phyloP scores from a whole-genome alignment of 1,140 invertebrate species.

The Campoletis sonorensis region DNA sequence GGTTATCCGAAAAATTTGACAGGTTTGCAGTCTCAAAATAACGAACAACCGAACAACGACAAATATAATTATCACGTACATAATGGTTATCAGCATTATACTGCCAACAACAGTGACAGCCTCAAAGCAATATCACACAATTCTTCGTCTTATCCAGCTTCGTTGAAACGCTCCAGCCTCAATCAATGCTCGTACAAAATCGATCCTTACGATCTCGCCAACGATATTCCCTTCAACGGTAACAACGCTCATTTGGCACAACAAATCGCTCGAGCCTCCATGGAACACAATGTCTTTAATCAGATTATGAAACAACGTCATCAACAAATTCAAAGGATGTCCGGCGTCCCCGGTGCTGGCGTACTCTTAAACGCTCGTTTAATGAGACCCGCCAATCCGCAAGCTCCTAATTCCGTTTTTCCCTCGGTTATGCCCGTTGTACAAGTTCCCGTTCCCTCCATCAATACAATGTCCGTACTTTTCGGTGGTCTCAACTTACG shows the following conservation, averaged over 20 bases:
- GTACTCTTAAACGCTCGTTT: slow-evolving; percentile 69
- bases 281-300: slow-evolving; percentile 68
- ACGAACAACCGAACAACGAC: slow-evolving; percentile 50
- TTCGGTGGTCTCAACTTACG: slow-evolving; percentile 65
- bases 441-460: slow-evolving; percentile 60
- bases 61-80: slow-evolving; percentile 69
- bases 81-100: slow-evolving; percentile 68
- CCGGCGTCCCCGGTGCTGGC: slow-evolving; percentile 59
- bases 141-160: slow-evolving; percentile 62
- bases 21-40: slow-evolving; percentile 39
- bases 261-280: slow-evolving; percentile 54
- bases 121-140: slow-evolving; percentile 63
- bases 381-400: slow-evolving; percentile 56
- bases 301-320: slow-evolving; percentile 66
- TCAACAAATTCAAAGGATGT: slow-evolving; percentile 57
- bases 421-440: slow-evolving; percentile 68
- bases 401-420: slow-evolving; percentile 57
- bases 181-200: slow-evolving; percentile 63
- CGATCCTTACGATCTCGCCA: slow-evolving; percentile 65
- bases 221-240: slow-evolving; percentile 59
- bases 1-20: slow-evolving; percentile 68
- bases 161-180: slow-evolving; percentile 60
- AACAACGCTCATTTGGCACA: slow-evolving; percentile 58
- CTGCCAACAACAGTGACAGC: slow-evolving; percentile 65
- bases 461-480: slow-evolving; percentile 65